Evolutionary conservation across 2,113 vertebrate species (phyloP).

Genomic region (Hystrix brachyura): DNA sequence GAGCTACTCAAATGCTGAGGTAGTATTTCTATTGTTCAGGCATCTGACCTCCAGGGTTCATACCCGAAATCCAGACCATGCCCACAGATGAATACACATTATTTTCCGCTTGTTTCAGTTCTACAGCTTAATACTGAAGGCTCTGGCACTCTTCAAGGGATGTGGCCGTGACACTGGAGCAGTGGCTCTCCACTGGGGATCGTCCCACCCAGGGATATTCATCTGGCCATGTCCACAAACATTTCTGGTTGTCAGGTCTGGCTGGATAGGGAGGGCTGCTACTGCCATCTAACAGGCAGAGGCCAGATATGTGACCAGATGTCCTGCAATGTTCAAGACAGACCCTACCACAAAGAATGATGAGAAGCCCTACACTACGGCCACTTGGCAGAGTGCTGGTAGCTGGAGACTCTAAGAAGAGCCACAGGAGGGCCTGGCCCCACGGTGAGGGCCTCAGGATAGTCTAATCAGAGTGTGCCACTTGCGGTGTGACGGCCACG

Average conservation of each 20-base stretch:
- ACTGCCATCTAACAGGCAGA: not conserved
- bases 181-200: no score
- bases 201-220: no score
- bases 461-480: not conserved
- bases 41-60: not conserved
- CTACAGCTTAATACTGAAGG: not conserved
- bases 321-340: fast-evolving
- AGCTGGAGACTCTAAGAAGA: not conserved
- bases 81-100: not conserved
- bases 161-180: fast-evolving
- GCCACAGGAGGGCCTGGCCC: not conserved
- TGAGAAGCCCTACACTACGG: not conserved
- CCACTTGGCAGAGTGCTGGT: fast-evolving
- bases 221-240: not conserved
- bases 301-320: not conserved
- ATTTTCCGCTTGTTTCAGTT: not conserved
- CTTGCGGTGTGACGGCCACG: fast-evolving
- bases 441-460: fast-evolving
- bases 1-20: not conserved
- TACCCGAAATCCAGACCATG: not conserved
- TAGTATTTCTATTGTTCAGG: not conserved
- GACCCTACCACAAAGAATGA: not conserved
- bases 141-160: not conserved
- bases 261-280: no score
- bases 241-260: not conserved